Percentiles rank a stretch among this genome's conserved stretches.
phyloP scores from a whole-genome alignment of 1,140 invertebrate species.

The Lepidurus arcticus region DNA sequence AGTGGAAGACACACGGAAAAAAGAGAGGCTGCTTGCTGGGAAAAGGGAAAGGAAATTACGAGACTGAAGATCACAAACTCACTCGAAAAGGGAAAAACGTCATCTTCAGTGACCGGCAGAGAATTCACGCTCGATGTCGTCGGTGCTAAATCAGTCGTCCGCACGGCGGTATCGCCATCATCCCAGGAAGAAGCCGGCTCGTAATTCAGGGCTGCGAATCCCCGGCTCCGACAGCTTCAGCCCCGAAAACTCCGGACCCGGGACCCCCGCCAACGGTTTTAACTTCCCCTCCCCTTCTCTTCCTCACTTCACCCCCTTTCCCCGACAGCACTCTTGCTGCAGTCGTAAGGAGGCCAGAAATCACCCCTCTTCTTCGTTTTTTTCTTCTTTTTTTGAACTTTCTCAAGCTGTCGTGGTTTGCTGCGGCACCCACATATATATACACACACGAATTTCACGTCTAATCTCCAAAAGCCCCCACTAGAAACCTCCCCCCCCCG shows the following conservation, averaged over 20 bases:
- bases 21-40: not conserved
- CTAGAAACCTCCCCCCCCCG: constrained; percentile 12
- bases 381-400: not conserved
- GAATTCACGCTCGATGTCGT: constrained; percentile 36
- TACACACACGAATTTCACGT: constrained; percentile 24
- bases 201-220: constrained; percentile 30
- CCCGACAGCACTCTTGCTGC: not conserved
- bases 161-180: constrained; percentile 35
- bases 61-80: constrained; percentile 22
- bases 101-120: constrained; percentile 35
- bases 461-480: not conserved
- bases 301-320: constrained; percentile 25
- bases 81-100: constrained; percentile 26
- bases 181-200: constrained; percentile 35
- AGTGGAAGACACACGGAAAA: no score
- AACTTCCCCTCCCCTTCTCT: not conserved
- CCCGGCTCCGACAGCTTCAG: constrained; percentile 26
- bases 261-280: constrained; percentile 18
- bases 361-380: not conserved
- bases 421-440: constrained; percentile 6
- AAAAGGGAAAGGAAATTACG: constrained; percentile 8
- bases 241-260: constrained; percentile 13
- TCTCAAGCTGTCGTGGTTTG: not conserved
- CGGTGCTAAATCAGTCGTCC: constrained; percentile 35
- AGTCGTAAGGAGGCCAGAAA: not conserved